Percentiles rank a stretch among this genome's conserved stretches.
Evolutionary conservation across 2,797 vertebrate species (phyloP).

Genomic region (Sebastes itinus): DNA sequence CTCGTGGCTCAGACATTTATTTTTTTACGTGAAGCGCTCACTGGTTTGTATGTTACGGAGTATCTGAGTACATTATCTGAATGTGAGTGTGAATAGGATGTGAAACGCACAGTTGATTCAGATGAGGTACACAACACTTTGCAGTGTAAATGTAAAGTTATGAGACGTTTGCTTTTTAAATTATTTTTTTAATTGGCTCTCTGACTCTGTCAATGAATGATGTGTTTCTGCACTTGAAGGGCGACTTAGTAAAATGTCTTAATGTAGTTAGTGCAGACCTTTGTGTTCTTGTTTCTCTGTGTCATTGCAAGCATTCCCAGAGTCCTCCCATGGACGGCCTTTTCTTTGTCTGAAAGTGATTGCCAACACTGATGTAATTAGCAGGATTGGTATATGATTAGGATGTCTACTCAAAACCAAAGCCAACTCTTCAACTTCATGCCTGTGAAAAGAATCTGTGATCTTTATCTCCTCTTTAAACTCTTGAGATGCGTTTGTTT

Average conservation of each 20-base stretch:
- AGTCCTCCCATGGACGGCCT: slow-evolving; percentile 56
- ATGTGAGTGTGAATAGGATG: slow-evolving; percentile 34
- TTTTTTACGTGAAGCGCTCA: slow-evolving; percentile 63
- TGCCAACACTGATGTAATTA: slow-evolving; percentile 52
- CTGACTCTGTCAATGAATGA: slow-evolving; percentile 54
- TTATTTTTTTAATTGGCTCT: slow-evolving; percentile 77
- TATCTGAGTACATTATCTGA: slow-evolving; percentile 55
- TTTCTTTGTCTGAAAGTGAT: slow-evolving; percentile 32
- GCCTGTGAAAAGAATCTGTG: slow-evolving; percentile 53
- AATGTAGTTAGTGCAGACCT: slow-evolving; percentile 45
- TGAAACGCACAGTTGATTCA: slow-evolving; percentile 32
- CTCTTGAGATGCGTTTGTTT: slow-evolving; percentile 49
- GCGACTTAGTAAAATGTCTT: slow-evolving; percentile 57
- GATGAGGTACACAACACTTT: slow-evolving; percentile 35
- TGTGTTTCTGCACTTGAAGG: slow-evolving; percentile 59
- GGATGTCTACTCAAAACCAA: slow-evolving; percentile 63
- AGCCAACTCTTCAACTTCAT: slow-evolving; percentile 54
- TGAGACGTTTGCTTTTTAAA: slow-evolving; percentile 62
- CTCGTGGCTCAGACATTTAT: slow-evolving; percentile 60
- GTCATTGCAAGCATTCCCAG: slow-evolving; percentile 70
- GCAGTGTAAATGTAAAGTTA: slow-evolving; percentile 58
- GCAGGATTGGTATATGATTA: slow-evolving; percentile 26
- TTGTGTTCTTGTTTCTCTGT: slow-evolving; percentile 52
- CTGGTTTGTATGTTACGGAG: slow-evolving; percentile 61
- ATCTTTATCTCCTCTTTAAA: slow-evolving; percentile 33